phyloP scores from a whole-genome alignment of 1,140 invertebrate genomes.

The Magallana angulata region DNA sequence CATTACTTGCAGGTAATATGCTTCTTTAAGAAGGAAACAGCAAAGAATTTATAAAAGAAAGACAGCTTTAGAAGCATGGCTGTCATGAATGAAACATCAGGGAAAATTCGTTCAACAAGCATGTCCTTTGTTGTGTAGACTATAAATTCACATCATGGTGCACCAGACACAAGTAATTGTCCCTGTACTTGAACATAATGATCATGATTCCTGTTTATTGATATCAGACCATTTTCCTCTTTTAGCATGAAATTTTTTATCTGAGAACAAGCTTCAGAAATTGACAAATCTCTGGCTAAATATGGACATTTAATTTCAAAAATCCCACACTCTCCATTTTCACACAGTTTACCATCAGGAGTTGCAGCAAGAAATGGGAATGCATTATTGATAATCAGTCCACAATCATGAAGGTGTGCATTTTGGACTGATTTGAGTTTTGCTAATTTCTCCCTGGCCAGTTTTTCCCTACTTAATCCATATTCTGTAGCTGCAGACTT shows the following conservation, averaged over 20 bases:
- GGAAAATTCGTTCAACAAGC: slow-evolving; percentile 44
- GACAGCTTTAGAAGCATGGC: slow-evolving; percentile 43
- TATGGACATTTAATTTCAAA: slow-evolving; percentile 52
- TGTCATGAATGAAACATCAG: slow-evolving; percentile 25
- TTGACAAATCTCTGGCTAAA: slow-evolving; percentile 38
- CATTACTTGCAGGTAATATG: neutral
- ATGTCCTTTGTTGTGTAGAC: slow-evolving; percentile 47
- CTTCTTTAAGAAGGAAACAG: neutral
- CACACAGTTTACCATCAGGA: slow-evolving; percentile 48
- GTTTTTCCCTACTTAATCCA: no score
- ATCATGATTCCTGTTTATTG: slow-evolving; percentile 2
- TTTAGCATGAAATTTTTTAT: slow-evolving; percentile 13
- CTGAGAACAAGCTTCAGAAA: slow-evolving; percentile 7
- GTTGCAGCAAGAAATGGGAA: slow-evolving; percentile 41
- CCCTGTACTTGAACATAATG: slow-evolving; percentile 48
- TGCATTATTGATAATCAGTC: slow-evolving; percentile 41
- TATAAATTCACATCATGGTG: slow-evolving; percentile 44
- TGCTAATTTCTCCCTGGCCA: no score
- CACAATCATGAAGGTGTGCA: slow-evolving; percentile 52
- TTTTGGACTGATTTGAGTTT: neutral
- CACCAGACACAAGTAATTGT: slow-evolving; percentile 49
- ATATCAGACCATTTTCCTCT: neutral
- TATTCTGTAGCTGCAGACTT: no score
- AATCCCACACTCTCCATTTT: slow-evolving; percentile 39
- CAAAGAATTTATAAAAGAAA: slow-evolving; percentile 1